Percentiles rank a stretch among this genome's conserved stretches.
Evolutionary conservation across 2,888 invertebrate genomes (phyloP).

Genomic region (Diplolepis rosae): DNA sequence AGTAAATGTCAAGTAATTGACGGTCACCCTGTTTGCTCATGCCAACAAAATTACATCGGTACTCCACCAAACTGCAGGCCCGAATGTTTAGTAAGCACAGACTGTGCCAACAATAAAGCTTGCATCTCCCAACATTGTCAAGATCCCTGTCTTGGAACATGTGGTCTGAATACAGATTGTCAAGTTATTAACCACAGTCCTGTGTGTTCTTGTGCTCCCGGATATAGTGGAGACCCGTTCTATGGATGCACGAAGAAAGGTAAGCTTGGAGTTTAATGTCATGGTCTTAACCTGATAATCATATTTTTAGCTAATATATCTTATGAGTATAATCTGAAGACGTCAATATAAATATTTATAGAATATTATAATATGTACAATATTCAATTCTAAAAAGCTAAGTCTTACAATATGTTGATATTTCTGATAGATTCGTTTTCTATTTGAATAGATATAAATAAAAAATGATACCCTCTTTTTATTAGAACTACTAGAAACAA

Average conservation of each 20-base stretch:
- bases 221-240: conserved; percentile 88
- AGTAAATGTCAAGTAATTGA: conserved; percentile 84
- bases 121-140: conserved; percentile 87
- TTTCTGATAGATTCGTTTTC: no score
- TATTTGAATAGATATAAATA: no score
- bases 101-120: conserved; percentile 86
- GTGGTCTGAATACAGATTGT: conserved; percentile 87
- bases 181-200: conserved; percentile 90
- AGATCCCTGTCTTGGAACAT: conserved; percentile 89
- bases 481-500: conserved; percentile 37
- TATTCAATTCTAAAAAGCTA: no score
- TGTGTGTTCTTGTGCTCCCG: conserved; percentile 86
- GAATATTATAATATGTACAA: no score
- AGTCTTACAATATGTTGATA: no score
- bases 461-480: conserved; percentile 53
- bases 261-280: no score
- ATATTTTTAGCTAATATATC: no score
- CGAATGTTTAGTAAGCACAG: conserved; percentile 88
- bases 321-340: no score
- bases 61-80: conserved; percentile 86
- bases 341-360: no score
- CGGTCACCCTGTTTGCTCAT: conserved; percentile 87
- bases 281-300: no score
- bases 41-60: conserved; percentile 85
- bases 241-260: conserved; percentile 77